Percentiles rank a stretch among this genome's conserved stretches.
Evolutionary conservation across 2,888 invertebrate species (phyloP).

Genomic region (Watsonalla cultraria): DNA sequence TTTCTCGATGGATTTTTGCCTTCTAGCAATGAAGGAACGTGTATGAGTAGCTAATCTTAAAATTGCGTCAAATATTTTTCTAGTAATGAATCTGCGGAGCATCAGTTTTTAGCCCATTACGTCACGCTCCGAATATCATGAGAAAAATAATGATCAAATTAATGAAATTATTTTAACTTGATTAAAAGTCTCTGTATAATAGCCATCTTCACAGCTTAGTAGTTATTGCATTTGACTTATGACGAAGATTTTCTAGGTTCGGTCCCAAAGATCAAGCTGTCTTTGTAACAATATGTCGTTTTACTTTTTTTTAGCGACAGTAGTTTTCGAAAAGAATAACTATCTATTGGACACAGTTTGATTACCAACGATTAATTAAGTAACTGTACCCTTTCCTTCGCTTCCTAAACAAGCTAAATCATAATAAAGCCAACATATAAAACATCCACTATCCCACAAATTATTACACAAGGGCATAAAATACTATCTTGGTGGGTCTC

Average conservation of each 20-base stretch:
- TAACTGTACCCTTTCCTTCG: neutral
- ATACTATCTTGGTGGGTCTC: slow-evolving; percentile 42
- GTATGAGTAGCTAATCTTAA: neutral
- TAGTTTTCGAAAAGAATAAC: too few species aligned
- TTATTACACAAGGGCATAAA: slow-evolving; percentile 50
- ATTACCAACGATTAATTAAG: too few species aligned
- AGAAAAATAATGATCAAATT: neutral
- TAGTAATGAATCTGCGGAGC: slow-evolving; percentile 12
- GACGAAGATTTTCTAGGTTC: too few species aligned
- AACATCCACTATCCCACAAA: slow-evolving; percentile 43
- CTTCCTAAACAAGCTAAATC: neutral
- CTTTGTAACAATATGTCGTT: too few species aligned
- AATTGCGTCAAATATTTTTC: neutral
- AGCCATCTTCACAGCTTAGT: too few species aligned
- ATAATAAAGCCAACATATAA: neutral
- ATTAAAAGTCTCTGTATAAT: too few species aligned
- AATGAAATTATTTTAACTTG: too few species aligned
- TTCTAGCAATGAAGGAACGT: slow-evolving; percentile 8
- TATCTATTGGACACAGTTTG: too few species aligned
- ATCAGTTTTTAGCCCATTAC: slow-evolving; percentile 35
- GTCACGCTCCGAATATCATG: slow-evolving; percentile 11
- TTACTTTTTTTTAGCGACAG: too few species aligned
- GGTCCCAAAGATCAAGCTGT: too few species aligned
- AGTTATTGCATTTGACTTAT: too few species aligned
- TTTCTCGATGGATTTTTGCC: slow-evolving; percentile 31